These are phyloP conservation scores for Lophotis ruficrista DNA, from an alignment of 2,113 vertebrate species.

Conservation along the genomic window DNA sequence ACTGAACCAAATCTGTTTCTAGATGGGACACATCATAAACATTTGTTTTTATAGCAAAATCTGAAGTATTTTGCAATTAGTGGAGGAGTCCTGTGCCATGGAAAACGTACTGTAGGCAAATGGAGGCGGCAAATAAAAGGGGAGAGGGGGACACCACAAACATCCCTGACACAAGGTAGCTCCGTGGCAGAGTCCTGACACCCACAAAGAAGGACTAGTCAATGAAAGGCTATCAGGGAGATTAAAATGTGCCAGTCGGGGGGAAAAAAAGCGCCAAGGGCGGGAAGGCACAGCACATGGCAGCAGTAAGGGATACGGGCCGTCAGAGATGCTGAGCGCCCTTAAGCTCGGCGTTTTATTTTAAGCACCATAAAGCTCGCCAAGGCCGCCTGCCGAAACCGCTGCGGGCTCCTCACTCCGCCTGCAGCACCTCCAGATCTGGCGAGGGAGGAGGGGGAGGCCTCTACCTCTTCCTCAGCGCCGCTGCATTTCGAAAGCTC, in stretches of 20 bases:
- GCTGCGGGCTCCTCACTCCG: not conserved
- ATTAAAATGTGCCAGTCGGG: not conserved
- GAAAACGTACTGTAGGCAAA: not conserved
- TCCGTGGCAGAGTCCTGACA: not conserved
- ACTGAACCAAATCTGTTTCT: not conserved
- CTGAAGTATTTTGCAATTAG: not conserved
- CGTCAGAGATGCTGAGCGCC: not conserved
- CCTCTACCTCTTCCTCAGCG: not conserved
- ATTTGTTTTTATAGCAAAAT: not conserved
- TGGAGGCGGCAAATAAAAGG: not conserved
- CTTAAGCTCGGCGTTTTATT: not conserved
- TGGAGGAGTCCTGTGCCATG: rapidly evolving
- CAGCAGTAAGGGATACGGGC: too few relatives aligned
- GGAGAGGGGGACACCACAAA: not conserved
- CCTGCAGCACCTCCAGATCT: not conserved
- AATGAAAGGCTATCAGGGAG: not conserved
- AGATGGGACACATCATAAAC: not conserved
- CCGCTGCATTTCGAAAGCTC: not conserved
- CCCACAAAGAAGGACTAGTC: not conserved
- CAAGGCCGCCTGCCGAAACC: not conserved
- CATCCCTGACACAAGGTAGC: rapidly evolving
- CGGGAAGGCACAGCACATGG: not conserved
- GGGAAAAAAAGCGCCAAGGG: not conserved
- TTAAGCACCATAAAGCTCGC: not conserved
- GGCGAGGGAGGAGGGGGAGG: too few relatives aligned